A percentile compares a stretch with the other conserved stretches of the same genome.
phyloP scores from a whole-genome alignment of 2,113 vertebrate genomes.

The Dromiciops gliroides region DNA sequence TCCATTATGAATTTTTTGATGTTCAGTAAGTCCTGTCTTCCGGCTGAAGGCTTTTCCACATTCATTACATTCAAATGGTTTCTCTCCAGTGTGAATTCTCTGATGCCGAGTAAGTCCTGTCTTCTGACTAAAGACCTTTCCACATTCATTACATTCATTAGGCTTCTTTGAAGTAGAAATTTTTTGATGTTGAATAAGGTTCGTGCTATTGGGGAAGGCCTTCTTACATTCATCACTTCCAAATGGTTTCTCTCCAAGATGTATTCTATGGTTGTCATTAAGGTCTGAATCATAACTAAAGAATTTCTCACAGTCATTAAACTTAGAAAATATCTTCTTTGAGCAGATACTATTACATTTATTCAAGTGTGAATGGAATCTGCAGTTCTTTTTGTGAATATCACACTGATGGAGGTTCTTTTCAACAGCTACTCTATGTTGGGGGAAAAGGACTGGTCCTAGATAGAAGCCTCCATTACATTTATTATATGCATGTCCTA shows the following conservation, averaged over 20 bases:
- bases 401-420: neutral
- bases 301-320: neutral
- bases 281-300: neutral
- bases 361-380: neutral
- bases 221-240: conserved; percentile 61
- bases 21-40: conserved; percentile 53
- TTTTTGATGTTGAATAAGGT: conserved; percentile 51
- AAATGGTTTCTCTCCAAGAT: conserved; percentile 56
- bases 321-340: neutral
- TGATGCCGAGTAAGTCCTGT: conserved; percentile 55
- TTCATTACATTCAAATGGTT: conserved; percentile 35
- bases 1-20: conserved; percentile 55
- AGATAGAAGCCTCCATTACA: conserved; percentile 8
- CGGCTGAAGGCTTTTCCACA: conserved; percentile 72
- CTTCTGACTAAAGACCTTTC: conserved; percentile 38
- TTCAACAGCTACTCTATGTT: neutral
- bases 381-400: neutral
- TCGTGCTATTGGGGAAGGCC: conserved; percentile 56
- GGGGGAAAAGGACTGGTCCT: neutral
- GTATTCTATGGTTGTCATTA: neutral
- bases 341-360: neutral
- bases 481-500: neutral
- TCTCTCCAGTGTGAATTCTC: conserved; percentile 67
- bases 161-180: conserved; percentile 64
- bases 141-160: conserved; percentile 51